phyloP scores from a whole-genome alignment of 2,888 invertebrate species.

The Venustoraphidia nigricollis region DNA sequence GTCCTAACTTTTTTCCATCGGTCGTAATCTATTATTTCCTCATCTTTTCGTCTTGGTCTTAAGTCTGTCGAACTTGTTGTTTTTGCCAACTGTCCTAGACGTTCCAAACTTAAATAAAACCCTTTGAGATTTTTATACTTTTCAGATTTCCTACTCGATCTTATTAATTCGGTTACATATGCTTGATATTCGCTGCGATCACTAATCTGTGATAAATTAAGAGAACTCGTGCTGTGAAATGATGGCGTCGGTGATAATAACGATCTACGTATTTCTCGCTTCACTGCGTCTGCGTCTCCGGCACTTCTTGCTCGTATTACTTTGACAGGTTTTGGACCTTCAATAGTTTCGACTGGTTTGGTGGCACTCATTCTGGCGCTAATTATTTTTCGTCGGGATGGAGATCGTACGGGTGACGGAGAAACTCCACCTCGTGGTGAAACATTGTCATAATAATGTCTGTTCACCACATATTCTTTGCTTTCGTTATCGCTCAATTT shows the following conservation, averaged over 20 bases:
- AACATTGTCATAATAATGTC: conserved; percentile 7
- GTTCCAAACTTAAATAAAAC: conserved; percentile 72
- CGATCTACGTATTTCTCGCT: conserved; percentile 9
- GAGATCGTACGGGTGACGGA: conserved; percentile 45
- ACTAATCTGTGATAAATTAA: conserved; percentile 23
- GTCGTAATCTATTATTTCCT: conserved; percentile 75
- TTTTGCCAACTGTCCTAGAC: conserved; percentile 67
- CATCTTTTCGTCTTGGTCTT: conserved; percentile 54
- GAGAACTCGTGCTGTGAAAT: conserved; percentile 29
- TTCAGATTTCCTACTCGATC: conserved; percentile 53
- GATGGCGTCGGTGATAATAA: conserved; percentile 15
- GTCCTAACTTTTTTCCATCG: conserved; percentile 69
- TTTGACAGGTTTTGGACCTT: conserved; percentile 25
- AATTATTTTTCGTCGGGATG: conserved; percentile 48
- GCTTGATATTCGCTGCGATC: conserved; percentile 49
- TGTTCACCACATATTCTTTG: background rate
- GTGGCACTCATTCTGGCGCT: conserved; percentile 28
- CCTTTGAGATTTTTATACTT: conserved; percentile 72
- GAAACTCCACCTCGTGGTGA: conserved; percentile 24
- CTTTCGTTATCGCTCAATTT: conserved; percentile 22
- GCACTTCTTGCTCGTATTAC: conserved; percentile 46
- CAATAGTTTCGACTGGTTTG: conserved; percentile 24
- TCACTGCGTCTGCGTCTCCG: conserved; percentile 37
- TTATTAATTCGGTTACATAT: conserved; percentile 47
- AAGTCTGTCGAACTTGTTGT: conserved; percentile 55